Evolutionary conservation across 2,113 vertebrate genomes (phyloP).

Genomic region (Rana temporaria): DNA sequence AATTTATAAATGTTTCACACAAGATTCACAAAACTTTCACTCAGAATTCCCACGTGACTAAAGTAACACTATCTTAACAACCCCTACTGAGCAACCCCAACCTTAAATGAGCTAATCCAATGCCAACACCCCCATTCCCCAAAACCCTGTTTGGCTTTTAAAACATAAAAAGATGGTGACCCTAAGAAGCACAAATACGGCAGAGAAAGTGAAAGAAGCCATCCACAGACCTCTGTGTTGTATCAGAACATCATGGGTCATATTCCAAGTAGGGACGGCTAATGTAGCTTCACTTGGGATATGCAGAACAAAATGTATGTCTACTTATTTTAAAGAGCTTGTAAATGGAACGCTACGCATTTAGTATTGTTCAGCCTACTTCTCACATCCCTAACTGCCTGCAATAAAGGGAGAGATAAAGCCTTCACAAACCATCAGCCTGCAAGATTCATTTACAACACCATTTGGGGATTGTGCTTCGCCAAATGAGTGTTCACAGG

Average conservation of each 20-base stretch:
- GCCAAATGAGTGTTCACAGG: conserved; percentile 37
- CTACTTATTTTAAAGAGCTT: conserved; percentile 58
- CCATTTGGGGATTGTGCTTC: conserved; percentile 43
- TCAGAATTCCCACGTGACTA: too few relatives aligned
- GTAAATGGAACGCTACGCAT: conserved; percentile 65
- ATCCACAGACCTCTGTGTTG: not conserved
- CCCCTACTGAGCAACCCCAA: too few relatives aligned
- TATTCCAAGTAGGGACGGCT: conserved; percentile 1
- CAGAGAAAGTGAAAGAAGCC: not conserved
- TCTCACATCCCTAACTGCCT: conserved; percentile 60
- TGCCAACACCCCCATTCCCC: not conserved
- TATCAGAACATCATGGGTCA: not conserved
- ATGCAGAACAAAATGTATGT: conserved; percentile 57
- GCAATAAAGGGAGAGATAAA: conserved; percentile 57
- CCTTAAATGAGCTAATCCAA: too few relatives aligned
- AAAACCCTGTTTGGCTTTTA: not conserved
- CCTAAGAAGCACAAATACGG: not conserved
- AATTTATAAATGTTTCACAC: too few relatives aligned
- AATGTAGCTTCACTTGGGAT: conserved; percentile 47
- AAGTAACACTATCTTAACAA: too few relatives aligned
- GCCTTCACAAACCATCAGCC: conserved; percentile 25
- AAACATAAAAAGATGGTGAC: not conserved
- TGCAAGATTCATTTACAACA: conserved; percentile 9
- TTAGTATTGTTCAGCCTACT: conserved; percentile 63
- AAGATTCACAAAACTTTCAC: too few relatives aligned